These are phyloP conservation scores for Myotis davidii DNA, from an alignment of 2,113 vertebrate species.

Conservation along the genomic window DNA sequence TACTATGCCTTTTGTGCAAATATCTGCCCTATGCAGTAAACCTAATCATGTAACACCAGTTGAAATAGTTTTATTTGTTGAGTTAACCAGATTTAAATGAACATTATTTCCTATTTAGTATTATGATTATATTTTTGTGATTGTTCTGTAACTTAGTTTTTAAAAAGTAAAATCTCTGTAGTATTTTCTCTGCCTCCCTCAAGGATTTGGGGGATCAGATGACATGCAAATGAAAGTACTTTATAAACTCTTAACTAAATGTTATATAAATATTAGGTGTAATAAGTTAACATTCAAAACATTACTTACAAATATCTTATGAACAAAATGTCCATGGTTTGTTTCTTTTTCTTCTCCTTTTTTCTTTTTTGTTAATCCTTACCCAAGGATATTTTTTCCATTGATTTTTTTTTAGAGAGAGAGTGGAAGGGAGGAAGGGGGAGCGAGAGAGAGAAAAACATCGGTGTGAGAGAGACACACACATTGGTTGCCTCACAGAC, in stretches of 20 bases:
- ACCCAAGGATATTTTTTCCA: neutral
- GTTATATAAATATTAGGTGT: conserved; percentile 35
- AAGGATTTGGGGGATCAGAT: neutral
- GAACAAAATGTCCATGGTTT: neutral
- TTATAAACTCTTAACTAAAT: conserved; percentile 25
- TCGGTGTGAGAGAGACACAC: neutral
- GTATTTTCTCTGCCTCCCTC: neutral
- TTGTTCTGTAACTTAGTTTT: neutral
- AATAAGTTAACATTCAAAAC: conserved; percentile 26
- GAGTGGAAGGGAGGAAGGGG: neutral
- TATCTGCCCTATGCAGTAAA: neutral
- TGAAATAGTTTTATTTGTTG: conserved; percentile 19
- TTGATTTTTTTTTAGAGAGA: neutral
- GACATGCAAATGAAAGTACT: conserved; percentile 4
- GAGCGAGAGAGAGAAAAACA: neutral
- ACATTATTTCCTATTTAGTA: neutral
- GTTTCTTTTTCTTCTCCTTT: neutral
- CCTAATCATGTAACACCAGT: neutral
- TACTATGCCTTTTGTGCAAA: neutral
- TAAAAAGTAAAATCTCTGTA: conserved; percentile 15
- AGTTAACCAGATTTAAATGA: neutral
- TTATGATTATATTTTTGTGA: neutral
- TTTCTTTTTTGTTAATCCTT: neutral
- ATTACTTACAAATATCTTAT: neutral
- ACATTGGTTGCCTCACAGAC: neutral